Evolutionary conservation across 1,140 invertebrate genomes (phyloP).

Genomic region (Drosophila repletoides): DNA sequence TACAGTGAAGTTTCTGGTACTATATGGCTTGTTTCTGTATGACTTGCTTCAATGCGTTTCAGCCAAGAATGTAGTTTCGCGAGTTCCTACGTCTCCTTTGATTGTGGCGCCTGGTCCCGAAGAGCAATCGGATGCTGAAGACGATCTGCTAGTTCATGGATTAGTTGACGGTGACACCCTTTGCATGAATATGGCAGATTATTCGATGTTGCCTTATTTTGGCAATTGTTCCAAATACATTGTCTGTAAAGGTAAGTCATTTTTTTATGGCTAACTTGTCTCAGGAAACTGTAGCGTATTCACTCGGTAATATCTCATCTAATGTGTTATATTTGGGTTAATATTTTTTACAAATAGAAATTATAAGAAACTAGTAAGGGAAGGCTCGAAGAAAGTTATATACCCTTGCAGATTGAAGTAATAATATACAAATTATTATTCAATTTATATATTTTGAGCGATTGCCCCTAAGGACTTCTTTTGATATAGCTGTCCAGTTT

Average conservation of each 20-base stretch:
- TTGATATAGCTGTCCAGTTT: no score
- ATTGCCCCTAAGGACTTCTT: no score
- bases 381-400: no score
- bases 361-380: no score
- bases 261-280: no score
- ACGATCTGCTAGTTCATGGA: background rate
- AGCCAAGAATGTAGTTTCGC: background rate
- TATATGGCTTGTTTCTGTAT: slow-evolving; percentile 16
- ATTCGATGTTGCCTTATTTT: slow-evolving; percentile 38
- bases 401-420: no score
- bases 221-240: slow-evolving; percentile 40
- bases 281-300: no score
- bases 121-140: background rate
- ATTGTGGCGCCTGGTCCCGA: slow-evolving; percentile 44
- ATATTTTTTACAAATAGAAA: no score
- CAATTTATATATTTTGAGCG: no score
- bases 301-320: no score
- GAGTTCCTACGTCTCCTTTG: background rate
- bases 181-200: slow-evolving; percentile 44
- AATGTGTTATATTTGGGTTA: no score
- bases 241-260: slow-evolving; percentile 35
- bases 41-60: slow-evolving; percentile 1
- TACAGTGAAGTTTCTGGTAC: slow-evolving; percentile 46
- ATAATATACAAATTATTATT: no score
- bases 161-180: slow-evolving; percentile 15